Conservation (phyloP, 2,888 invertebrate species). For the Habrosyne pyritoides region DNA sequence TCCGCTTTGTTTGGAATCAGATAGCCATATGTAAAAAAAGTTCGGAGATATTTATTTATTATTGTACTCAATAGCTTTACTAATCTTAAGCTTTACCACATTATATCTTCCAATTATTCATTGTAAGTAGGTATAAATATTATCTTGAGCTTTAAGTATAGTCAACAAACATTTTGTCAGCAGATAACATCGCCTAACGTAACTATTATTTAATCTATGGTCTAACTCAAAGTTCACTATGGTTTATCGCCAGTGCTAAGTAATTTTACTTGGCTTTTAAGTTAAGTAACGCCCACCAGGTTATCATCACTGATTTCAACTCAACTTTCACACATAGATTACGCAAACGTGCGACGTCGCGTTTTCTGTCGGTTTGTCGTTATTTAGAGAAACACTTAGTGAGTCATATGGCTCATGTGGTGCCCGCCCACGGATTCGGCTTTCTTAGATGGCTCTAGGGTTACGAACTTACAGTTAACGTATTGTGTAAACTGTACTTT, state of each 20-base stretch:
- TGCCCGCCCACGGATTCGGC: slow-evolving; percentile 34
- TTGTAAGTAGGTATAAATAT: no score
- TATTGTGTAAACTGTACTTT: slow-evolving; percentile 15
- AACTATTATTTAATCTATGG: slow-evolving; percentile 7
- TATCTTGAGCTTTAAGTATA: no score
- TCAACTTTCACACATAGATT: slow-evolving; percentile 63
- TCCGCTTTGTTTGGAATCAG: no score
- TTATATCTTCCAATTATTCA: neutral
- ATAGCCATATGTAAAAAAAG: no score
- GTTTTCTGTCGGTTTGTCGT: slow-evolving; percentile 47
- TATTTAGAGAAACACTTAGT: slow-evolving; percentile 55
- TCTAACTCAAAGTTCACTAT: slow-evolving; percentile 26
- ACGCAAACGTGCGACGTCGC: slow-evolving; percentile 49
- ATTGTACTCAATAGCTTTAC: neutral
- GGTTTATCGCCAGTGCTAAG: slow-evolving; percentile 29
- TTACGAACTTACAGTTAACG: slow-evolving; percentile 1
- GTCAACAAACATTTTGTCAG: slow-evolving; percentile 15
- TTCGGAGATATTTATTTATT: neutral
- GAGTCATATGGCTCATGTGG: slow-evolving; percentile 29
- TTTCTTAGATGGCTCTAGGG: slow-evolving; percentile 28
- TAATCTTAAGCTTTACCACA: neutral
- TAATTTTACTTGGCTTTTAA: slow-evolving; percentile 55
- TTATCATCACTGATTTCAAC: slow-evolving; percentile 55
- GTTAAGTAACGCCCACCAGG: slow-evolving; percentile 40
- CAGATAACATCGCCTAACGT: slow-evolving; percentile 19